A percentile compares a stretch with the other conserved stretches of the same genome.
Conservation (phyloP, 2,797 vertebrate species). For the Cyclopterus lumpus region DNA sequence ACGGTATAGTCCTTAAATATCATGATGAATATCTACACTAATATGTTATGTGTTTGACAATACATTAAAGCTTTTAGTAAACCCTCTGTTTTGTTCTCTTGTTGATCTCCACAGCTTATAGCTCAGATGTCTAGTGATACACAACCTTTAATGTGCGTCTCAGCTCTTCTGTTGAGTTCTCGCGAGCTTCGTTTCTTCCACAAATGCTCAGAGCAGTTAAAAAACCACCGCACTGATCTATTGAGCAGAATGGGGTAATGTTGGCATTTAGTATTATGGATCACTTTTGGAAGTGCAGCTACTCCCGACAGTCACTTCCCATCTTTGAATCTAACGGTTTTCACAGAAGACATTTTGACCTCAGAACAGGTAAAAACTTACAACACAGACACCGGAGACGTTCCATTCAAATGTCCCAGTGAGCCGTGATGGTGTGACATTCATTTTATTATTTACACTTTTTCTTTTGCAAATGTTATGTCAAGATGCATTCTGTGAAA, state of each 20-base stretch:
- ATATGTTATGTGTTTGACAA: constrained; percentile 25
- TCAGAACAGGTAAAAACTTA: neutral
- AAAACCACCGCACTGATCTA: neutral
- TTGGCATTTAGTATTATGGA: constrained; percentile 2
- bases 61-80: constrained; percentile 30
- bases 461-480: neutral
- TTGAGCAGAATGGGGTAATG: too few relatives aligned
- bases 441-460: neutral
- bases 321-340: neutral
- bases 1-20: constrained; percentile 23
- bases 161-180: constrained; percentile 1
- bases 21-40: constrained; percentile 13
- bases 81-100: constrained; percentile 15
- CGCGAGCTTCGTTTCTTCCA: neutral
- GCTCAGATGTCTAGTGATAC: neutral
- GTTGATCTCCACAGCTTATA: neutral
- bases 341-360: neutral
- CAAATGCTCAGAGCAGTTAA: neutral
- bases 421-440: neutral
- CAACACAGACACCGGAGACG: neutral
- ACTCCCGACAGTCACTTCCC: neutral
- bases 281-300: neutral
- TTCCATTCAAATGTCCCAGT: neutral
- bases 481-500: neutral
- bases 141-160: neutral